These are phyloP conservation scores for Leucopsar rothschildi DNA, from an alignment of 2,113 vertebrate genomes.

Conservation along the genomic window DNA sequence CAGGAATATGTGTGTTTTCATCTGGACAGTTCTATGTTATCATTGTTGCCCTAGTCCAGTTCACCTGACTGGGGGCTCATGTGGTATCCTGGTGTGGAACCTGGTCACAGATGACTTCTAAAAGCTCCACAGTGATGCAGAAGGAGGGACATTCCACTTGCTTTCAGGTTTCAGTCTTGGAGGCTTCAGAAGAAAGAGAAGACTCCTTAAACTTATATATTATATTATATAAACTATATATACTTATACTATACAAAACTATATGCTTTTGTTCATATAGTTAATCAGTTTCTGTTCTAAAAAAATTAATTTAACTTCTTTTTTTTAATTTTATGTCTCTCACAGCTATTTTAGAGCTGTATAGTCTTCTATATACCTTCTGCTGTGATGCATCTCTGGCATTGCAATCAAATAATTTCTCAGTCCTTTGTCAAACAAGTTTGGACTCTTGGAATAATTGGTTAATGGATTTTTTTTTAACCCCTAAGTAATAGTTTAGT, in stretches of 20 bases:
- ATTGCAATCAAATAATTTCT: not conserved
- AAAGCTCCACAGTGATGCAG: not conserved
- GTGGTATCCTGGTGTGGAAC: not conserved
- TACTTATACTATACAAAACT: too few relatives aligned
- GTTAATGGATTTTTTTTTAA: not conserved
- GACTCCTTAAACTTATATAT: not conserved
- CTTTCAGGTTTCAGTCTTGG: not conserved
- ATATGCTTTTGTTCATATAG: not conserved
- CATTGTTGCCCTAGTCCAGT: not conserved
- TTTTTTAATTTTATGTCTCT: not conserved
- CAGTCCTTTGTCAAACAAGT: not conserved
- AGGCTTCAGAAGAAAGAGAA: not conserved
- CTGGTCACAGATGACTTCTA: not conserved
- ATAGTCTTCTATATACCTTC: not conserved
- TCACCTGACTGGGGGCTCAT: not conserved
- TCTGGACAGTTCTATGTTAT: not conserved
- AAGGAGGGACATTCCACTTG: not conserved
- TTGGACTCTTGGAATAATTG: not conserved
- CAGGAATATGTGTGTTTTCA: not conserved
- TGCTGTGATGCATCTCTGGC: not conserved
- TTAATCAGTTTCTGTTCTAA: not conserved
- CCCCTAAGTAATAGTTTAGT: not conserved
- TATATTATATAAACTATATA: too few relatives aligned
- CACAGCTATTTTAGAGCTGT: not conserved
- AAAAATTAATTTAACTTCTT: not conserved